Base-by-base conservation (phyloP, 2,888 invertebrate species). In the Hirtodrosophila histrioides region DNA sequence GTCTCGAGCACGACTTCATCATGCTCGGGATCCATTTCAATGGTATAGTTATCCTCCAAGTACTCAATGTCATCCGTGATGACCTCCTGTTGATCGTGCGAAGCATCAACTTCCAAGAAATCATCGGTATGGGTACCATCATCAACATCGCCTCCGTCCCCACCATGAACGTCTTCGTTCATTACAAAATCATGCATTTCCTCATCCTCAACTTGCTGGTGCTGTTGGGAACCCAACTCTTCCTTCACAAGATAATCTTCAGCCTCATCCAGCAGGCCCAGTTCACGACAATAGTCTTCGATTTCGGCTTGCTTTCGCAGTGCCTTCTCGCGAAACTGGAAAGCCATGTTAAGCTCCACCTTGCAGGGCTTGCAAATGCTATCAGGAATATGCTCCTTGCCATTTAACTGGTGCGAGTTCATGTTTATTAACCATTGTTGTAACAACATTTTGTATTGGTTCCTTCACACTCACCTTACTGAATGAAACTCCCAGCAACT, bases 361-460 rank as follows among this genome's bases (percentile, higher is more conserved):
- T 90, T 90, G 75, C 90, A 91, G 9, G 75, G 72, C 54, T 84
- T 89, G 48, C 90, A 91, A 51, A 91, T 91, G 10, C 77, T 77
- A 33, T 89, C 81, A 5, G 90, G 90, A n/a, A 90, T 70, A 29
- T 75, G 74, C 8, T 84, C 84, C 31, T 75, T 72, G 3, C 75
- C 78, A 60, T 86, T 84, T 10, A 84, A 41, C 88, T 82, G 8
- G 0, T 9, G 1, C 8, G n/a, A 8, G 9, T 6, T 0, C 23
- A 27, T 10, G n/a, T 36, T 33, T 1, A 10, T 31, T 0, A 24
- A 11, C 33, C 23, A 29, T 11, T 36, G 8, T 33, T 11, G 4
- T 24, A 1, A 33, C 9, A 31, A 8, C 17, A 23, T 17, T 49
- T 17, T 3, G 3, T 39, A 39, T 40, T 9, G 7, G 10, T 23